These are phyloP conservation scores for Geotrypetes seraphini DNA, from an alignment of 2,797 vertebrate species.

Conservation along the genomic window DNA sequence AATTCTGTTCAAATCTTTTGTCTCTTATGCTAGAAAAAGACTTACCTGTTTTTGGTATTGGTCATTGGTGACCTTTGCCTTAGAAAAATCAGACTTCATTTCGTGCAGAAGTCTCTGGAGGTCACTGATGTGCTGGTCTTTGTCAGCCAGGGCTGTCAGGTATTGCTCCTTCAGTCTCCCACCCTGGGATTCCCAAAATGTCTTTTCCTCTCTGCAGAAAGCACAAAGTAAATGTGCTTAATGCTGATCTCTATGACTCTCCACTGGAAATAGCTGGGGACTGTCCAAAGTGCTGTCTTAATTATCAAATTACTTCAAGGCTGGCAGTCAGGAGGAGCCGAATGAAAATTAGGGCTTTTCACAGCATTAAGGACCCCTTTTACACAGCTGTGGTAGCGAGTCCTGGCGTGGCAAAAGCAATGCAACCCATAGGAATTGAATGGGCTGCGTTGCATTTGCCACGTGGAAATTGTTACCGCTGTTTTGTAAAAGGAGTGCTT, in stretches of 20 bases:
- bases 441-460: too few relatives aligned
- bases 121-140: slow-evolving; percentile 68
- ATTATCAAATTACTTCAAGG: background rate
- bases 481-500: too few relatives aligned
- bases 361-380: too few relatives aligned
- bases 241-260: background rate
- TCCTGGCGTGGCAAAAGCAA: too few relatives aligned
- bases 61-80: slow-evolving; percentile 26
- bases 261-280: background rate
- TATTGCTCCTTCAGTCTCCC: slow-evolving; percentile 76
- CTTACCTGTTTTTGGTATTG: slow-evolving; percentile 65
- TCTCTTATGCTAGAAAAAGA: too few relatives aligned
- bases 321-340: too few relatives aligned
- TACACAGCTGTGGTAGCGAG: too few relatives aligned
- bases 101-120: slow-evolving; percentile 61
- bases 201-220: slow-evolving; percentile 62
- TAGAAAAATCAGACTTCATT: slow-evolving; percentile 15
- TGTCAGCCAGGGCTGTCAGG: slow-evolving; percentile 68
- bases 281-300: background rate
- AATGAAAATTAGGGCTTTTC: too few relatives aligned
- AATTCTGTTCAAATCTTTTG: too few relatives aligned
- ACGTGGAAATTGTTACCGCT: too few relatives aligned
- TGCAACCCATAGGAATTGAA: too few relatives aligned
- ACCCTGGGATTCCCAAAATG: slow-evolving; percentile 64
- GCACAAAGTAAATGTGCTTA: background rate